Evolutionary conservation across 2,113 vertebrate species (phyloP).

Genomic region (Chamaea fasciata): DNA sequence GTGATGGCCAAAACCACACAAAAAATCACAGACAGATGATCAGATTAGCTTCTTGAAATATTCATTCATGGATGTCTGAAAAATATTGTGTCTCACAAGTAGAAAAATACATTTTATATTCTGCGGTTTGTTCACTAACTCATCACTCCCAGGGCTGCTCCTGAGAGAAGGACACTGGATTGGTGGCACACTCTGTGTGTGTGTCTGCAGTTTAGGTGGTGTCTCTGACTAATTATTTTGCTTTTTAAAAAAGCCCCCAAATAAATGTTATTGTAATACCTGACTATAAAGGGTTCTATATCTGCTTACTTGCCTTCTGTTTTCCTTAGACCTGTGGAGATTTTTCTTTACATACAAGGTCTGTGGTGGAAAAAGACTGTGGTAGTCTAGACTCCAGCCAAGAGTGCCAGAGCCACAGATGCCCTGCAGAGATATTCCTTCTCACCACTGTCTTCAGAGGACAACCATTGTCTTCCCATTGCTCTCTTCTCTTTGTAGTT

Average conservation of each 20-base stretch:
- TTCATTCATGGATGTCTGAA: background rate
- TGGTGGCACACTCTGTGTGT: background rate
- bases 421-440: background rate
- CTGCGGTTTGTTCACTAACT: background rate
- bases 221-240: background rate
- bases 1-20: background rate
- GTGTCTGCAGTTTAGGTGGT: background rate
- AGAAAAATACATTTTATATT: background rate
- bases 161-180: background rate
- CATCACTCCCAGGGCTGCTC: background rate
- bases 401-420: background rate
- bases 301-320: background rate
- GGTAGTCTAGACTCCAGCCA: background rate
- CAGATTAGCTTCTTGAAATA: background rate
- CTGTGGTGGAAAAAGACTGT: background rate
- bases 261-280: background rate
- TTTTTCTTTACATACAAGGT: background rate
- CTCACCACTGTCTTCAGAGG: background rate
- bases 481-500: background rate
- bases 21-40: background rate
- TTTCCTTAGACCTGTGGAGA: background rate
- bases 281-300: background rate
- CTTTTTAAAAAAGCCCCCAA: background rate
- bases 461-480: rapidly evolving
- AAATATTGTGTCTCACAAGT: background rate